These are phyloP conservation scores for Peromyscus californicus DNA, from an alignment of 2,113 vertebrate genomes.

Conservation along the genomic window DNA sequence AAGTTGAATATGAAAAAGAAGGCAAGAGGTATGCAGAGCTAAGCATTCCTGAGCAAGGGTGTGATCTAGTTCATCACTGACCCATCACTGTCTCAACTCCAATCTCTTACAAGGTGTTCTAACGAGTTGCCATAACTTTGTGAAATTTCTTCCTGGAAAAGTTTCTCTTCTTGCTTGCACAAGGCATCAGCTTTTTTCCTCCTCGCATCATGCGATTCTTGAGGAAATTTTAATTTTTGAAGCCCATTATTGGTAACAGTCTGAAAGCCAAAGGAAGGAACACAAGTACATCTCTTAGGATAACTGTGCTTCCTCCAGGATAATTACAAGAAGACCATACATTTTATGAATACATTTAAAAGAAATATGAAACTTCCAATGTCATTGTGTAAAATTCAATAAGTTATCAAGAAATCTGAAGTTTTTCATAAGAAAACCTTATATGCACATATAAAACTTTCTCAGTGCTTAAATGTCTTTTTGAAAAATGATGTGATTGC, in stretches of 20 bases:
- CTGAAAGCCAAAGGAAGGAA: neutral
- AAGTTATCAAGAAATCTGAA: conserved; percentile 8
- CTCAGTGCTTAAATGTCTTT: neutral
- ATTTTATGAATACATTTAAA: neutral
- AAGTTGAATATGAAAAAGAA: neutral
- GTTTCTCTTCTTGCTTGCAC: neutral
- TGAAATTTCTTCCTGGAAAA: neutral
- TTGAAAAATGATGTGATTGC: conserved; percentile 35
- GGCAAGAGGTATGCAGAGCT: neutral
- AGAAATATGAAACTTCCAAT: neutral
- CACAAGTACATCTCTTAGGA: neutral
- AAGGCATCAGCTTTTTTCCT: neutral
- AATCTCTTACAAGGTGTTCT: neutral
- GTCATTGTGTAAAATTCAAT: conserved; percentile 37
- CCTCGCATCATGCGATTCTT: neutral
- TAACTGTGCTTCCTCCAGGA: neutral
- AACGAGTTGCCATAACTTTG: neutral
- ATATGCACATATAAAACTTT: neutral
- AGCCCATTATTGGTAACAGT: neutral
- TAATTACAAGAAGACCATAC: neutral
- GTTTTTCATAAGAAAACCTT: neutral
- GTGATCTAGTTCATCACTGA: neutral
- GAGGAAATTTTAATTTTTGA: neutral
- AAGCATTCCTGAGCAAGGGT: neutral
- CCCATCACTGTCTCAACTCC: neutral